Conservation (phyloP, 2,797 vertebrate species). For the Takifugu rubripes region DNA sequence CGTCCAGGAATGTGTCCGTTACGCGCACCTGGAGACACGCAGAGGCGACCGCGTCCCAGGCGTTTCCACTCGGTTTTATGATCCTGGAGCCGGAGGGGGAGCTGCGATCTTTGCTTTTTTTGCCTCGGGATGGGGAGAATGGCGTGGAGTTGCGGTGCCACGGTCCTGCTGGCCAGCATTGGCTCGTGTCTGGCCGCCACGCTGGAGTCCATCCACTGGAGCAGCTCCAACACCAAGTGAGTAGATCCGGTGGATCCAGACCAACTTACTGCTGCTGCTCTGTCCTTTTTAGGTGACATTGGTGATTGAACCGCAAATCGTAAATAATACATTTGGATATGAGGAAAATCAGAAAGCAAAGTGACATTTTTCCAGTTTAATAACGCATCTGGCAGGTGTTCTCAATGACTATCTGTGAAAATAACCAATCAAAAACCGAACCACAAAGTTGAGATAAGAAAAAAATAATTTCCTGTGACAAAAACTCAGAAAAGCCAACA, state of each 20-base stretch:
- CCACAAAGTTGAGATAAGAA: too few relatives aligned
- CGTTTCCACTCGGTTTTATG: slow-evolving; percentile 35
- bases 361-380: too few relatives aligned
- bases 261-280: too few relatives aligned
- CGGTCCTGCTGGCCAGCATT: slow-evolving; percentile 52
- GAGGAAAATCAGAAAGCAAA: too few relatives aligned
- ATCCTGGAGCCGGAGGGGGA: slow-evolving; percentile 32
- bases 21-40: slow-evolving; percentile 47
- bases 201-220: slow-evolving; percentile 78
- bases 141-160: slow-evolving; percentile 50
- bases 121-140: slow-evolving; percentile 64
- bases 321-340: too few relatives aligned
- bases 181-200: slow-evolving; percentile 61
- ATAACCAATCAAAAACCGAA: too few relatives aligned
- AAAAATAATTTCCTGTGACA: too few relatives aligned
- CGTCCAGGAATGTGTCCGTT: slow-evolving; percentile 30
- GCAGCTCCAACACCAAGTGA: slow-evolving; percentile 76
- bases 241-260: slow-evolving; percentile 18
- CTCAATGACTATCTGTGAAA: too few relatives aligned
- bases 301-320: too few relatives aligned
- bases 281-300: too few relatives aligned
- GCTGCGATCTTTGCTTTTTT: slow-evolving; percentile 1
- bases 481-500: too few relatives aligned
- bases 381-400: too few relatives aligned
- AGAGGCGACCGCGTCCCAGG: slow-evolving; percentile 11